These are phyloP conservation scores for Seira ritae DNA, from an alignment of 2,888 invertebrate species.

Conservation along the genomic window DNA sequence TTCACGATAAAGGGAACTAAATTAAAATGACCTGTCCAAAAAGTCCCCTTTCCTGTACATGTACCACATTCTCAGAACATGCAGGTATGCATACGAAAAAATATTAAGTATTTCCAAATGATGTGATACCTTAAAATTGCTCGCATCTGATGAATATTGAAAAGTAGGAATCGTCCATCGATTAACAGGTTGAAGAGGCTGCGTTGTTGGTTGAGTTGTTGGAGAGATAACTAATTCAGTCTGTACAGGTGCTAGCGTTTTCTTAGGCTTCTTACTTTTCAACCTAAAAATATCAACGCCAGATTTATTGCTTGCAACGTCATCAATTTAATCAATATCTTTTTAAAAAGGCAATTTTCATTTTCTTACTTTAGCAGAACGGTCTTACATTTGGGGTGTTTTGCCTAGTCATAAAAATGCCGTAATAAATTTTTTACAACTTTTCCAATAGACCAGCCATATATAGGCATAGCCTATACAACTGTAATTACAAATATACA, in stretches of 20 bases:
- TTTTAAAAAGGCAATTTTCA: no score
- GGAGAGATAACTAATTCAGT: background rate
- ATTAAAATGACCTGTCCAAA: no score
- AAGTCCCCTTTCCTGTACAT: no score
- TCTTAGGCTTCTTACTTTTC: slow-evolving; percentile 69
- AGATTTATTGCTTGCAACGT: no score
- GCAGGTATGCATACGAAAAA: no score
- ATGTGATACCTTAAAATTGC: slow-evolving; percentile 40
- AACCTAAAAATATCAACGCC: slow-evolving; percentile 53
- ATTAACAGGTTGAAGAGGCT: background rate
- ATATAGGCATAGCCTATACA: background rate
- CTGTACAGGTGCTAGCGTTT: slow-evolving; percentile 11
- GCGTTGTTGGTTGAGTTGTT: slow-evolving; percentile 15
- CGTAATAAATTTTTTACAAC: slow-evolving; percentile 13
- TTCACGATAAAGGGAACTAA: no score
- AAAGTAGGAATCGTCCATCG: slow-evolving; percentile 48
- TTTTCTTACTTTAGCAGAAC: slow-evolving; percentile 73
- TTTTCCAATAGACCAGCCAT: no score
- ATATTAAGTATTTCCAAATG: no score
- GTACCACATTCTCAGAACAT: no score
- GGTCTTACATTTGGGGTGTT: slow-evolving; percentile 73
- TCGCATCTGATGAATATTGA: slow-evolving; percentile 36
- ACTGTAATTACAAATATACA: background rate
- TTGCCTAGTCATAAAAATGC: slow-evolving; percentile 66
- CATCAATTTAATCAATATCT: no score